These are phyloP conservation scores for Oncorhynchus keta DNA, from an alignment of 2,113 vertebrate genomes.

Conservation along the genomic window DNA sequence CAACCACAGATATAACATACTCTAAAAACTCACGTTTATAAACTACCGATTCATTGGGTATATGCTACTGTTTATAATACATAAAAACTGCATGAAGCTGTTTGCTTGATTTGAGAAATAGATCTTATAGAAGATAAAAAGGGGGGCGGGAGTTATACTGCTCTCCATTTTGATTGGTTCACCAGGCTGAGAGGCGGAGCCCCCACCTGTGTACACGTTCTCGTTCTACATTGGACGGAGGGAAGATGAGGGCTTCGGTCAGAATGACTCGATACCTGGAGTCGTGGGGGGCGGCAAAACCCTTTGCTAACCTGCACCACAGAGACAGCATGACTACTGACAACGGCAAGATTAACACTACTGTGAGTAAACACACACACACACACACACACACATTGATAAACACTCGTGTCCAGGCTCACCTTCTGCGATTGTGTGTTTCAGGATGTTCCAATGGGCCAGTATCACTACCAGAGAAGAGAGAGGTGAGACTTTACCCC, in stretches of 20 bases:
- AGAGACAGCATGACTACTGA: constrained; percentile 96
- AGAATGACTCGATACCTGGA: constrained; percentile 98
- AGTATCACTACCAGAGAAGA: constrained; percentile 89
- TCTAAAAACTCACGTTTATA: background rate
- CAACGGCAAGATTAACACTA: constrained; percentile 96
- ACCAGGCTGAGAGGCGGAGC: constrained; percentile 88
- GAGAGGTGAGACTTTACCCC: constrained; percentile 81
- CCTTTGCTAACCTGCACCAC: constrained; percentile 95
- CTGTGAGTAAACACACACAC: constrained; percentile 67
- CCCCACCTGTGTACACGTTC: constrained; percentile 85
- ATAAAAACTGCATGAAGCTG: background rate
- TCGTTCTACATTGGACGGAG: constrained; percentile 83
- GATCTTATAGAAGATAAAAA: background rate
- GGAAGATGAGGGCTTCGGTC: constrained; percentile 95
- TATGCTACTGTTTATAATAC: no score
- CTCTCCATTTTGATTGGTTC: constrained; percentile 3
- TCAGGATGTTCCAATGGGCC: constrained; percentile 94
- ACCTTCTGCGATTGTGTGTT: constrained; percentile 9
- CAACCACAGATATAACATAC: background rate
- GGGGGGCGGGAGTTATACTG: no score
- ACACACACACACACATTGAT: background rate
- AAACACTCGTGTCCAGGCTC: background rate
- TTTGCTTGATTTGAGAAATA: no score
- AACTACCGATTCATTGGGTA: no score
- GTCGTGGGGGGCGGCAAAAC: constrained; percentile 98